Evolutionary conservation across 1,140 invertebrate species (phyloP).

Genomic region (Pseudoatta argentina): DNA sequence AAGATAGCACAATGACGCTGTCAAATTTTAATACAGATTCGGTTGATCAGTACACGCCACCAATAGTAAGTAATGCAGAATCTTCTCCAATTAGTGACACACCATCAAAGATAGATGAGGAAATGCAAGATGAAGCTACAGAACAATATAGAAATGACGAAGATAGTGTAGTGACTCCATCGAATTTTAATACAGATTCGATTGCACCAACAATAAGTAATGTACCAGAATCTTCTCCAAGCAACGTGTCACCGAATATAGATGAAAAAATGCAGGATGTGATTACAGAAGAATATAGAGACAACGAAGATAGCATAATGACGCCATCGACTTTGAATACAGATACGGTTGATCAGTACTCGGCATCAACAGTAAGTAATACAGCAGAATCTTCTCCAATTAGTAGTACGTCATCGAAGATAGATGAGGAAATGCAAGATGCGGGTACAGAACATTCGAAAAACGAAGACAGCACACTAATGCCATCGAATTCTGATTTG

Average conservation of each 20-base stretch:
- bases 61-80: not conserved
- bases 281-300: not conserved
- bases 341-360: not conserved
- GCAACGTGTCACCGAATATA: not conserved
- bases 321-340: not conserved
- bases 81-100: not conserved
- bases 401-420: not conserved
- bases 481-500: too few species aligned
- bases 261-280: not conserved
- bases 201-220: not conserved
- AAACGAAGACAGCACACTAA: too few species aligned
- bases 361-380: not conserved
- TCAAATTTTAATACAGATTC: too few species aligned
- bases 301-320: not conserved
- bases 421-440: too few species aligned
- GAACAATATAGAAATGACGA: not conserved
- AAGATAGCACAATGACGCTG: too few species aligned
- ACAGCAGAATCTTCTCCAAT: not conserved
- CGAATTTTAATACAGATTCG: not conserved
- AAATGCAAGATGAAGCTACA: not conserved
- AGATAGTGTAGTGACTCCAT: not conserved
- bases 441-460: too few species aligned
- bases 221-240: not conserved
- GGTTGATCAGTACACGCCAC: too few species aligned
- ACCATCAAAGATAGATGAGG: not conserved